Conservation (phyloP, 2,797 vertebrate genomes). For the Myiotriccus ornatus region DNA sequence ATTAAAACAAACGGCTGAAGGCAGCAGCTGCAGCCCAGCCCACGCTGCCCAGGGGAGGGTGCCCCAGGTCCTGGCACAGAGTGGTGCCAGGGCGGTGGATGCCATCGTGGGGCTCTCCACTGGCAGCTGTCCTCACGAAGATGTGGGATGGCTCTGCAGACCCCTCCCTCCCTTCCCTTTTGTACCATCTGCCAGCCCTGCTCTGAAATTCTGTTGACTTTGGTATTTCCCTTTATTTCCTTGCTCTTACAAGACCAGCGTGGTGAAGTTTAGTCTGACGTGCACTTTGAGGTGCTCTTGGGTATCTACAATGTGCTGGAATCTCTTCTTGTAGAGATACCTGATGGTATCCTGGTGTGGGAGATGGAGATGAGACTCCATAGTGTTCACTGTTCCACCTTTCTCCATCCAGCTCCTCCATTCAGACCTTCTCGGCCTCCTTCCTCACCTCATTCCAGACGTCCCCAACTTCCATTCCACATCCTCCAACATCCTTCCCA, state of each 20-base stretch:
- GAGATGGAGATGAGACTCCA: background rate
- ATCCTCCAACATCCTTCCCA: background rate
- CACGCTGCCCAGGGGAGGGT: accelerated
- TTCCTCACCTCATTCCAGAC: background rate
- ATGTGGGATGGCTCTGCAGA: background rate
- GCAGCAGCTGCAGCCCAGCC: background rate
- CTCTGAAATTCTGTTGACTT: background rate
- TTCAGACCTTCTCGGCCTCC: background rate
- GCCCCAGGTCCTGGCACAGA: background rate
- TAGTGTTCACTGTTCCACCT: background rate
- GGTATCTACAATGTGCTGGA: background rate
- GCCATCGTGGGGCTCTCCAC: accelerated
- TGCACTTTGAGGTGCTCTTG: accelerated
- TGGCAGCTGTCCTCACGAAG: accelerated
- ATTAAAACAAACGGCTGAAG: background rate
- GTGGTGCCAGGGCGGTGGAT: accelerated
- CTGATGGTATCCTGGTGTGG: accelerated
- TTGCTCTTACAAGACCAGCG: accelerated
- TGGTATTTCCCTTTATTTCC: background rate
- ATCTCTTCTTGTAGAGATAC: background rate
- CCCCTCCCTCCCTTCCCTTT: background rate
- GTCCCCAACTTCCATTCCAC: background rate
- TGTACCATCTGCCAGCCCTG: background rate
- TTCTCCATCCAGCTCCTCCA: background rate
- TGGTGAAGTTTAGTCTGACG: background rate